phyloP scores from a whole-genome alignment of 2,113 vertebrate genomes.

The Vulpes vulpes region DNA sequence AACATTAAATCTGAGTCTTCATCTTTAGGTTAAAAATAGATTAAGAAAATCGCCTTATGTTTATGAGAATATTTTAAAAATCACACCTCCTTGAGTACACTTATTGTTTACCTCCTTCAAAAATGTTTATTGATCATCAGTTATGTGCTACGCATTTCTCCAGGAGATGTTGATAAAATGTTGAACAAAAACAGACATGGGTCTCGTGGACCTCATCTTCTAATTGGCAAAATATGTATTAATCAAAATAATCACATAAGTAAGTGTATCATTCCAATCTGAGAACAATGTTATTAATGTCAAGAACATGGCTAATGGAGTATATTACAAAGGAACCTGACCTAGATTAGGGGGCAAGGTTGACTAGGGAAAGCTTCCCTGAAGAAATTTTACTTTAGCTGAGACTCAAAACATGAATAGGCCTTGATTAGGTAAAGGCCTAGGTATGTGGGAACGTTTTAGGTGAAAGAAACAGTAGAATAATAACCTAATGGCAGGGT shows the following conservation, averaged over 20 bases:
- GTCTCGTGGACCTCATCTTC: not conserved
- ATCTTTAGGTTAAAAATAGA: not conserved
- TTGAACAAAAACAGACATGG: not conserved
- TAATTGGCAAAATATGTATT: not conserved
- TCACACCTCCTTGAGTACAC: not conserved
- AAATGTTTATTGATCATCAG: not conserved
- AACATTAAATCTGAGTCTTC: not conserved
- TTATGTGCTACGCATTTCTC: not conserved
- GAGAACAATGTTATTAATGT: not conserved
- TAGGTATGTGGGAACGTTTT: not conserved
- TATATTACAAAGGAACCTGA: not conserved
- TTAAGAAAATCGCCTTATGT: not conserved
- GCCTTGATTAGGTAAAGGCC: not conserved
- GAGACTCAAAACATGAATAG: not conserved
- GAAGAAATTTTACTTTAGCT: not conserved
- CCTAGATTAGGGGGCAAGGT: not conserved
- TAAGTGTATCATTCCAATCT: not conserved
- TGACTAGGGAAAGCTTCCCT: not conserved
- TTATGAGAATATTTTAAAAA: slow-evolving; percentile 4
- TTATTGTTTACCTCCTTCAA: not conserved
- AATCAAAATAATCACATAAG: not conserved
- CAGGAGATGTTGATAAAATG: not conserved
- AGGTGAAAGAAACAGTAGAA: no score
- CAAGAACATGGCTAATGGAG: not conserved
- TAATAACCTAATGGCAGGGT: not conserved